These are phyloP conservation scores for Trilocha varians DNA, from an alignment of 2,888 invertebrate species.

Conservation along the genomic window DNA sequence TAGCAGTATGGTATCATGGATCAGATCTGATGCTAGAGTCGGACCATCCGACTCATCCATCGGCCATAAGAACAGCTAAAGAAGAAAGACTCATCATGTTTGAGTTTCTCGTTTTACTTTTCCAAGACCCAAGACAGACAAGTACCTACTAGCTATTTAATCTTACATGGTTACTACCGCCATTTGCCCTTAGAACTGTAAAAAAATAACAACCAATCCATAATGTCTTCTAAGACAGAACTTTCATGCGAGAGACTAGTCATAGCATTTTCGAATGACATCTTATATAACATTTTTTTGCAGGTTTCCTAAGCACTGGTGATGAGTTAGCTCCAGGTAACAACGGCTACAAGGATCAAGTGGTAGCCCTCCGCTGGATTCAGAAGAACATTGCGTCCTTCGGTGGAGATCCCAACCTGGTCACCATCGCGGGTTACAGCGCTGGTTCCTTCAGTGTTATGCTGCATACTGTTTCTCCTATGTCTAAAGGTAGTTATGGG, in stretches of 20 bases:
- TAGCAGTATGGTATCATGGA: too few species aligned
- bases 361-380: conserved; percentile 77
- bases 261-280: too few species aligned
- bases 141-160: too few species aligned
- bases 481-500: conserved; percentile 66
- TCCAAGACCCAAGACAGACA: too few species aligned
- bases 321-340: conserved; percentile 79
- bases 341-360: conserved; percentile 81
- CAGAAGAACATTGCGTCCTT: conserved; percentile 77
- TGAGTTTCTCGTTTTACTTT: too few species aligned
- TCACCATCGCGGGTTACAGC: conserved; percentile 77
- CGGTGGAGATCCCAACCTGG: conserved; percentile 77
- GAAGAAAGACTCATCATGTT: background rate
- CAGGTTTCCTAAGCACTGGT: conserved; percentile 77
- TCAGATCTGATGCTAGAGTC: too few species aligned
- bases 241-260: too few species aligned
- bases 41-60: too few species aligned
- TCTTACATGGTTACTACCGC: too few species aligned
- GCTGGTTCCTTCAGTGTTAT: conserved; percentile 66
- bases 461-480: conserved; percentile 76
- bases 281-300: conserved; percentile 12
- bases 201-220: too few species aligned
- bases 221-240: too few species aligned
- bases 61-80: background rate
- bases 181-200: too few species aligned